Conservation (phyloP, 2,113 vertebrate species). For the Pomatostomus ruficeps region DNA sequence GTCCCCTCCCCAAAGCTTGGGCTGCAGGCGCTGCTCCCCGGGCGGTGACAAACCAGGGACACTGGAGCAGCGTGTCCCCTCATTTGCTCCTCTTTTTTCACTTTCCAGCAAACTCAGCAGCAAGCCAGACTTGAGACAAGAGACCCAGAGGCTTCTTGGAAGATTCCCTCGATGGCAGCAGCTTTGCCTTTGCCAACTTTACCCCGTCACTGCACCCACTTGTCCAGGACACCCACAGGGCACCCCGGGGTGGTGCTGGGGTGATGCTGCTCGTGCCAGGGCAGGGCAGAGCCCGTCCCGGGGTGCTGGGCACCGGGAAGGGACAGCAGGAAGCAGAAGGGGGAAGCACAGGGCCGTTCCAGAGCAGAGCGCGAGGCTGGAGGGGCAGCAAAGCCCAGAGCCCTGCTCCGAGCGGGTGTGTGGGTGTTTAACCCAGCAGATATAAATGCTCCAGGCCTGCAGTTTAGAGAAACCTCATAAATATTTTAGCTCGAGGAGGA, state of each 20-base stretch:
- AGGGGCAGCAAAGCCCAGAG: neutral
- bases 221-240: neutral
- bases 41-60: neutral
- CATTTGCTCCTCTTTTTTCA: neutral
- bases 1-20: neutral
- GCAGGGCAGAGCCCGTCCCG: neutral
- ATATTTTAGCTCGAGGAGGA: neutral
- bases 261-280: neutral
- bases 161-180: neutral
- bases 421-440: neutral
- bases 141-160: neutral
- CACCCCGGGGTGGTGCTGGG: neutral
- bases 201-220: fast-evolving
- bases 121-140: neutral
- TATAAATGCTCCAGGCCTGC: neutral
- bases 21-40: fast-evolving
- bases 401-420: neutral
- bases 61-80: fast-evolving
- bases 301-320: neutral
- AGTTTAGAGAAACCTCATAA: neutral
- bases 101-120: neutral
- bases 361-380: neutral
- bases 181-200: neutral
- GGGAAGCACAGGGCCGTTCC: neutral
- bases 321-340: fast-evolving